Base-by-base conservation (phyloP, 2,113 vertebrate genomes). In the Cyphotilapia sp. region DNA sequence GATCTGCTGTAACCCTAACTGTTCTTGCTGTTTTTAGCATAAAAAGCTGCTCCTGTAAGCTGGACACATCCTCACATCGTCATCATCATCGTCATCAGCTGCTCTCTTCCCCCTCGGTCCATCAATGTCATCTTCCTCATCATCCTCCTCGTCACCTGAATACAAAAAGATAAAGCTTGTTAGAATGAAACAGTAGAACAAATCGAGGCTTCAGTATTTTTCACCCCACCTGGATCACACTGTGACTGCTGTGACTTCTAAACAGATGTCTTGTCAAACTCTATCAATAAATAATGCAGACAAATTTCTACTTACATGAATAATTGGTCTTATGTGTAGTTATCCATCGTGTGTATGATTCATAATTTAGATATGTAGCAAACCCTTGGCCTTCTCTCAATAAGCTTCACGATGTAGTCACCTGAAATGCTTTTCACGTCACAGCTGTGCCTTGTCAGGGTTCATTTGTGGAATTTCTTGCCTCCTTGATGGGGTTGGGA, bases 81-180 rank as follows among this genome's bases (percentile, higher is more conserved):
- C 97, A 2, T 90, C 98, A 1, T 95, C 89, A 11, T 92, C 87
- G 13, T 98, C 98, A 71, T 98, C 98, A 83, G 97, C 97, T 95
- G 97, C 97, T 95, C 98, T 96, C 89, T 99, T 99, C 45, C 90
- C 93, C 35, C 97, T 96, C 82, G 96, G 96, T 81, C 96, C 96
- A 86, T 98, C 98, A 3, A 96, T 96, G 83, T 98, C 98, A 0
- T 98, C 98, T 0, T 98, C 98, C 0, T 98, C 98, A 16, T 98
- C 98, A 2, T 97, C 98, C 2, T 78, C 74, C 54, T 98, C 98
- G 85, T 98, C 98, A 88, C 97, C 97, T 98, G 33, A 59, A 84
- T 6, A 53, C 54, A 74, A 51, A 81, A 12, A 88, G 14, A 82
- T 8, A 38, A 85, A 57, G 8, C 31, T 19, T 19, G 38, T 51